Conservation (phyloP, 2,888 invertebrate genomes). For the Epinotia bilunana region DNA sequence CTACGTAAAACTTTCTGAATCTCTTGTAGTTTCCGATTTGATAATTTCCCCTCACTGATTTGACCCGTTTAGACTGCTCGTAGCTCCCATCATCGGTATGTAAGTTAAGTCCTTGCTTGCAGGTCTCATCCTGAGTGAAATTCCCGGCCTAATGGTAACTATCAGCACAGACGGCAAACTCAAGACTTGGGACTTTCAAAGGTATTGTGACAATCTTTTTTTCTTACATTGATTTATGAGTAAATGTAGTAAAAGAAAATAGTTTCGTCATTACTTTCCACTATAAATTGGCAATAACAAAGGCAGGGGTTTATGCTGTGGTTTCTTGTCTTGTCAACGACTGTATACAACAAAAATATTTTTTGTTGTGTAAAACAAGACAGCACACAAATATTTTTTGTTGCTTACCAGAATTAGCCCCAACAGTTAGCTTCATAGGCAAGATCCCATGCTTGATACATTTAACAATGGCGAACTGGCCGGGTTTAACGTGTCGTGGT, state of each 20-base stretch:
- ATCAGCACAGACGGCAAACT: constrained; percentile 91
- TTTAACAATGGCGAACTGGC: too few species aligned
- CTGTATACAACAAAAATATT: too few species aligned
- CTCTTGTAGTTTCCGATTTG: background rate
- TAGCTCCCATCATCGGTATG: background rate
- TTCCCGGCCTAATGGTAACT: constrained; percentile 91
- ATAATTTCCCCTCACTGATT: background rate
- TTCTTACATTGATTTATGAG: background rate
- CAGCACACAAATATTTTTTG: too few species aligned
- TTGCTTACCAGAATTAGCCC: too few species aligned
- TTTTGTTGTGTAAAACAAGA: too few species aligned
- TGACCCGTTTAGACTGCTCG: background rate
- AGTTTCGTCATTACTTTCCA: too few species aligned
- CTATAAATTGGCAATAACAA: too few species aligned
- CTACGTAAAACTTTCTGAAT: background rate
- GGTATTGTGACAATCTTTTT: constrained; percentile 54
- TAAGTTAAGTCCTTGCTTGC: constrained; percentile 48
- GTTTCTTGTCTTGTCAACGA: too few species aligned
- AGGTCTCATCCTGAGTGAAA: constrained; percentile 89
- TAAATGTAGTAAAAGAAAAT: too few species aligned
- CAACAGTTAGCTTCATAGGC: too few species aligned
- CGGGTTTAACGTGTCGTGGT: background rate
- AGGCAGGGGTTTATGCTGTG: too few species aligned
- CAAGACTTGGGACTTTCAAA: constrained; percentile 92
- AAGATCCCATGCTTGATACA: too few species aligned